Evolutionary conservation across 1,140 invertebrate species (phyloP), one percentile per base, ranked within the genome.

Genomic region (Drosophila pallidifrons): DNA sequence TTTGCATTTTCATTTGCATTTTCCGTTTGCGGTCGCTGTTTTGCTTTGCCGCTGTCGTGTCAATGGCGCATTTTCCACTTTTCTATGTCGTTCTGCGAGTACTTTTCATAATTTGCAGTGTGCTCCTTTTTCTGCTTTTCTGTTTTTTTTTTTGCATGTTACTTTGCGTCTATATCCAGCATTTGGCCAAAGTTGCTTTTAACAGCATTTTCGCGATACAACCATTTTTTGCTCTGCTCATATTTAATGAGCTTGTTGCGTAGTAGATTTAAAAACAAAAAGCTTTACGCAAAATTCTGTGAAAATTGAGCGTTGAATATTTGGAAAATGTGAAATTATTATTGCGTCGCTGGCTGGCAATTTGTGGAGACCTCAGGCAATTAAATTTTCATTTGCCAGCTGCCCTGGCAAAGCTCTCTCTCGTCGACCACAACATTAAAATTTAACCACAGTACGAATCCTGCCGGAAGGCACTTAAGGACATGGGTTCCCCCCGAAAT

Each of bases 381-480:
- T 89, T 87, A 87, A 87, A 83, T 72, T 88, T 83, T 87, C 66
- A 89, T 88, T 83, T 64, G 11, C 69, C 51, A 25, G 28, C 65
- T 77, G 11, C 5, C 5, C 52, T 35, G 52, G 11, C 25, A 11
- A 20, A 78, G 51, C 70, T 38, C 66, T 55, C 30, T 32, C 30
- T 32, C 20, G 35, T 38, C 49, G 35, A 85, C 83, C 72, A 49
- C 83, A 80, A 64, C 75, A 89, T 87, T 88, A 88, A 88, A 88
- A 75, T 89, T 87, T 88, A 80, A 81, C 74, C 77, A 41, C 70
- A 43, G 52, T 72, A 72, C 69, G 77, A 65, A 59, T 77, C 63
- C 80, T 71, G 54, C 8, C 38, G 20, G 46, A 64, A 51, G 73
- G 77, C 81, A 77, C 81, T 83, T 82, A 76, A 72, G 81, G 63